Base-by-base conservation (phyloP, 2,113 vertebrate genomes). In the Siniperca knerii region DNA sequence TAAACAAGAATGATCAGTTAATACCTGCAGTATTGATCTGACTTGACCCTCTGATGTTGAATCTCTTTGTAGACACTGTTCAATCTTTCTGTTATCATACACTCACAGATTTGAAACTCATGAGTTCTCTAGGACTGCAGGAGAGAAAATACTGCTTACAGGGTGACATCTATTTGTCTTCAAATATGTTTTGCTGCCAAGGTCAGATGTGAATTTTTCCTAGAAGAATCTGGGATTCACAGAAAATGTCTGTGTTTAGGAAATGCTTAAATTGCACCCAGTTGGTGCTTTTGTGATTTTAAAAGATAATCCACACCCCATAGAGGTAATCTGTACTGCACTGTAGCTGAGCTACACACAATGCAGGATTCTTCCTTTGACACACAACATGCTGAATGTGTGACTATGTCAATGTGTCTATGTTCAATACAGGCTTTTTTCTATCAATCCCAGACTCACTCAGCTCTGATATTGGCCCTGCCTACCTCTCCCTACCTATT, bases 1-100 rank as follows among this genome's bases (percentile, higher is more conserved):
- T 90, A 92, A 90, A 89, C 88, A 90, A 92, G 87, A 90, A 80
- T 70, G 78, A 93, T 90, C 78, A 88, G 82, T 87, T 87, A 75
- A 92, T 90, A 88, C 82, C 79, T 68, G 72, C 61, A 64, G 82
- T 87, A 92, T 90, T 86, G 89, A 94, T 90, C 89, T 6, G 57
- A 71, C 76, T 79, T 85, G 82, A 90, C 80, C 91, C 87, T 83
- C 78, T 70, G 68, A 82, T 86, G 82, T 85, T 70, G 83, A 90
- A 87, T 89, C 77, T 71, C 73, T 79, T 75, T 46, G 76, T 52
- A 55, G 88, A 85, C 84, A 66, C 71, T 61, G 68, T 67, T 93
- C 89, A 87, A 87, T 92, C 89, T 84, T 68, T 87, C 81, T 93
- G 88, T 83, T 93, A 89, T 91, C 77, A 74, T 71, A 69, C 61